Percentiles rank a stretch among this genome's conserved stretches.
phyloP scores from a whole-genome alignment of 1,140 invertebrate species.

The Drosophila erecta region DNA sequence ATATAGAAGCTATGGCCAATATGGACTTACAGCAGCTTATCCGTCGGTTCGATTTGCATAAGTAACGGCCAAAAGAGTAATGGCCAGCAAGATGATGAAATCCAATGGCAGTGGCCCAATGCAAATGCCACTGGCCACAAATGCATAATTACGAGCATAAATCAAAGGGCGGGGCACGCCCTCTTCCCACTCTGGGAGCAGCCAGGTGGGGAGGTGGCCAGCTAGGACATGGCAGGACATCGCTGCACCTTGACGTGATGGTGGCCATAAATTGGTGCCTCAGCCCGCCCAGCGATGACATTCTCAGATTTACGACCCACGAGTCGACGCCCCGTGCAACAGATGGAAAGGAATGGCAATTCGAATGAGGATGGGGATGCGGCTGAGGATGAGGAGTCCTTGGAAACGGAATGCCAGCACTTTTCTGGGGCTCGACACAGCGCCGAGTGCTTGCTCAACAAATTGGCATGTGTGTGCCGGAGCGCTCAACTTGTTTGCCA shows the following conservation, averaged over 20 bases:
- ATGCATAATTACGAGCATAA: constrained; percentile 45
- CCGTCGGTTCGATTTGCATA: background rate
- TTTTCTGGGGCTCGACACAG: background rate
- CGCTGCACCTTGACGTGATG: constrained; percentile 57
- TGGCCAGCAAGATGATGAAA: background rate
- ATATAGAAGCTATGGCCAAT: no score
- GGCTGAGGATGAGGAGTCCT: background rate
- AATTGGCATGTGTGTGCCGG: constrained; percentile 47
- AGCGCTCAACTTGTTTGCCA: constrained; percentile 45
- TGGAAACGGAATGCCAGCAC: background rate
- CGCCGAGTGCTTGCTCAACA: constrained; percentile 52
- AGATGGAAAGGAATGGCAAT: constrained; percentile 29
- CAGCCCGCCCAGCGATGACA: constrained; percentile 52
- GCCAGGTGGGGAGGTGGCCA: background rate
- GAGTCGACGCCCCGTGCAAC: constrained; percentile 49
- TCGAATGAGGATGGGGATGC: no score
- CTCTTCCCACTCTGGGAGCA: background rate
- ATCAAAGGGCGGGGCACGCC: constrained; percentile 26
- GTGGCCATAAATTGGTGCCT: constrained; percentile 55
- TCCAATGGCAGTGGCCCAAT: constrained; percentile 3
- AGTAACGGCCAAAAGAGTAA: background rate
- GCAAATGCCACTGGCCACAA: constrained; percentile 11
- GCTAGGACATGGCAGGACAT: constrained; percentile 12
- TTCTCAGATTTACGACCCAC: constrained; percentile 64
- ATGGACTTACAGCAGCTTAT: background rate